Percentiles rank a stretch among this genome's conserved stretches.
phyloP scores from a whole-genome alignment of 2,888 invertebrate species.

The Matsumyia berberina region DNA sequence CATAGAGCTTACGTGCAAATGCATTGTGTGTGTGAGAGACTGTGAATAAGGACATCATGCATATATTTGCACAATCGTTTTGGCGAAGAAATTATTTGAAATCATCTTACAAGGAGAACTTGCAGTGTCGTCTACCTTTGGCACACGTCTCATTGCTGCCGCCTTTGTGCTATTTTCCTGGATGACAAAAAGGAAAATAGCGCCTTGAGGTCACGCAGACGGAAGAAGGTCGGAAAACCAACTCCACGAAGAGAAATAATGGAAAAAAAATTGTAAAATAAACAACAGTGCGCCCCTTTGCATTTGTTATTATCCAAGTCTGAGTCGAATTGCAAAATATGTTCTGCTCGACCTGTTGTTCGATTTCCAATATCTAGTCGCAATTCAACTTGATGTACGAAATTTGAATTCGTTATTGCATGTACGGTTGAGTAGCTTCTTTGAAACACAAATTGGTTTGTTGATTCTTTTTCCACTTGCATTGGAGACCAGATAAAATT shows the following conservation, averaged over 20 bases:
- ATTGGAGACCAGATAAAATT: slow-evolving; percentile 33
- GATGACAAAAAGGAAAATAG: not conserved
- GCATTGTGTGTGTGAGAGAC: not conserved
- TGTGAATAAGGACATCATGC: not conserved
- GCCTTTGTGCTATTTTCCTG: not conserved
- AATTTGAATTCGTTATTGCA: slow-evolving; percentile 34
- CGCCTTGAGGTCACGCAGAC: not conserved
- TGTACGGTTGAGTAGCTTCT: slow-evolving; percentile 10
- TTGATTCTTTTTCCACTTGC: not conserved
- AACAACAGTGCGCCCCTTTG: not conserved
- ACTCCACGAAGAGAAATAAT: not conserved
- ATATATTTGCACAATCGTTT: not conserved
- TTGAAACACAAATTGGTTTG: slow-evolving; percentile 33
- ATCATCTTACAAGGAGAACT: not conserved
- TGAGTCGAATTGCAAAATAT: not conserved
- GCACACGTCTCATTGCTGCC: not conserved
- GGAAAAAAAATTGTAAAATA: not conserved
- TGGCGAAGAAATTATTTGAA: not conserved
- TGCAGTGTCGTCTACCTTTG: not conserved
- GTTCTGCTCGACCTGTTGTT: not conserved
- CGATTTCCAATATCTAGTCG: not conserved
- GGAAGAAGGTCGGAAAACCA: too few species aligned
- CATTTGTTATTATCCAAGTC: not conserved
- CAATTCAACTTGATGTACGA: slow-evolving; percentile 4
- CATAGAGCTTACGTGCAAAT: not conserved